Evolutionary conservation across 2,113 vertebrate species (phyloP).

Genomic region (Orientallactaga bullata): DNA sequence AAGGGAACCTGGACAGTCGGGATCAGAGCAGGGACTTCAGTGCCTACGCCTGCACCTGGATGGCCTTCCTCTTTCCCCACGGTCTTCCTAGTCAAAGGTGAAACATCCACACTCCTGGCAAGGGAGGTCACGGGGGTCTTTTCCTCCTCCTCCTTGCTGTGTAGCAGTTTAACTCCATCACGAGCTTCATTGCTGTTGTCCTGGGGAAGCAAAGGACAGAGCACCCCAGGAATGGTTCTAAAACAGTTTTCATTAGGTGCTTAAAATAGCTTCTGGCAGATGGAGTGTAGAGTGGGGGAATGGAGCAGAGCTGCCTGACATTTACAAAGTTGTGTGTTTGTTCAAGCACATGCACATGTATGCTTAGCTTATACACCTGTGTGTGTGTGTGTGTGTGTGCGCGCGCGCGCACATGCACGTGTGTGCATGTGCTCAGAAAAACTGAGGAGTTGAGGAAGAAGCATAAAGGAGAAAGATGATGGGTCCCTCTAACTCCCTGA

Average conservation of each 20-base stretch:
- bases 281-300: slow-evolving; percentile 74
- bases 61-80: neutral
- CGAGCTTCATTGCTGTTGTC: slow-evolving; percentile 52
- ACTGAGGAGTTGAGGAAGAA: neutral
- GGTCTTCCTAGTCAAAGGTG: neutral
- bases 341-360: neutral
- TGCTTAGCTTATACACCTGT: neutral
- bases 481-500: neutral
- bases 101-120: neutral
- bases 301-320: slow-evolving; percentile 79
- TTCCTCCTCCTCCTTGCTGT: slow-evolving; percentile 19
- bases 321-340: slow-evolving; percentile 69
- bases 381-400: no score
- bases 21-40: neutral
- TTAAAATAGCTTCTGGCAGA: slow-evolving; percentile 89
- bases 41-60: neutral
- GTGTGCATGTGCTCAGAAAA: neutral
- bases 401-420: slow-evolving; percentile 36
- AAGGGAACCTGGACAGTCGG: neutral
- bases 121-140: neutral
- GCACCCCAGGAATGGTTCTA: slow-evolving; percentile 80
- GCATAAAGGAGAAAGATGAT: neutral
- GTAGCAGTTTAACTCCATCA: slow-evolving; percentile 45
- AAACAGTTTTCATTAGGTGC: slow-evolving; percentile 86
- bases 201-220: slow-evolving; percentile 75